Base-by-base conservation (phyloP, 2,888 invertebrate species). In the Hermodice carunculata region DNA sequence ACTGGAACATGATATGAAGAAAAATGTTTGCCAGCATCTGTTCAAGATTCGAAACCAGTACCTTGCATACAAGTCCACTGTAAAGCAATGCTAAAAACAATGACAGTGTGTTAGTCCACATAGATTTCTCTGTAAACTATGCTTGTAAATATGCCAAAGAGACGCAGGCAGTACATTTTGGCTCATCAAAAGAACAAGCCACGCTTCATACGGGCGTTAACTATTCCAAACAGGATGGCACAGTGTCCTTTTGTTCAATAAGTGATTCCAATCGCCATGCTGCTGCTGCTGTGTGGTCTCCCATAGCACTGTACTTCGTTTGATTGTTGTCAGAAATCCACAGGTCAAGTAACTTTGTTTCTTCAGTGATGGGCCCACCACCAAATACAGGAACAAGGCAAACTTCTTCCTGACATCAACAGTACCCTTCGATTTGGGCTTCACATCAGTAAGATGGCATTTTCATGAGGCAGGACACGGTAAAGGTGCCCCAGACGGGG, bases 211-310 rank as follows among this genome's bases (percentile, higher is more conserved):
- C 82, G 43, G 83, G 81, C 4, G 80, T 82, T 43, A 70, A 80
- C 5, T 84, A 83, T 46, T 32, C 32, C 22, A 56, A 59, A 14
- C 26, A 71, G 19, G 5, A 43, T 8, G 43, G 26, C n/a, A 11
- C 26, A 29, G 24, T n/a, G n/a, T n/a, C n/a, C n/a, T n/a, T n/a
- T n/a, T n/a, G n/a, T n/a, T n/a, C n/a, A n/a, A n/a, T n/a, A n/a
- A n/a, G n/a, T n/a, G n/a, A n/a, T n/a, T n/a, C n/a, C n/a, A 37
- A 62, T 67, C 77, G 81, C 66, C 62, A 68, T 54, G 73, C 76
- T 52, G 78, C 81, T 29, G 69, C 77, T 59, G 83, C 82, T 29
- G 81, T 86, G 52, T 85, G 84, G 80, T 79, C 79, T 40, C 83
- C 85, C 69, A 67, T 85, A 32, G 74, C 62, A 85, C 84, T 67